Evolutionary conservation across 2,797 vertebrate species (phyloP).

Genomic region (Carduelis carduelis): DNA sequence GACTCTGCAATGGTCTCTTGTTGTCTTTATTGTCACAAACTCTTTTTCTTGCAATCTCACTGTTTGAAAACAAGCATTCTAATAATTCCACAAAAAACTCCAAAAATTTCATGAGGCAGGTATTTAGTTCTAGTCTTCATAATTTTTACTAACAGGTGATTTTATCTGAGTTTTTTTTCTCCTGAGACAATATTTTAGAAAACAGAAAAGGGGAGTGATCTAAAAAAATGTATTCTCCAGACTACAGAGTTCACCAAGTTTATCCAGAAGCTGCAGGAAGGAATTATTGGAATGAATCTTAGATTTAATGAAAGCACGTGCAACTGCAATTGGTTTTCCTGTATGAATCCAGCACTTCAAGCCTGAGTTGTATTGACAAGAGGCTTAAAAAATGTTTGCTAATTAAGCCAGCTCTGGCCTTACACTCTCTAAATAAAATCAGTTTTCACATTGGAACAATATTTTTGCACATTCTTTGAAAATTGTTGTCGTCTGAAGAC

Average conservation of each 20-base stretch:
- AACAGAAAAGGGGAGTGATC: neutral
- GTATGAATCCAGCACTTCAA: neutral
- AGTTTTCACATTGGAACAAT: neutral
- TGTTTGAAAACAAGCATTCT: neutral
- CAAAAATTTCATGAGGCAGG: neutral
- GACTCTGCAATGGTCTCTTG: neutral
- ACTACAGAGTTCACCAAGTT: neutral
- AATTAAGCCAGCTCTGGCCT: neutral
- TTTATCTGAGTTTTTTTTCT: neutral
- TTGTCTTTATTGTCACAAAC: neutral
- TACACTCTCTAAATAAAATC: neutral
- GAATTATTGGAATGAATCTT: neutral
- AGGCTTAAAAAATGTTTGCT: neutral
- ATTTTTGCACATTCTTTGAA: neutral
- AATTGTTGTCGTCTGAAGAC: neutral
- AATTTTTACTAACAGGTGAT: neutral
- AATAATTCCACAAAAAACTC: neutral
- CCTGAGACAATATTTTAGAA: neutral
- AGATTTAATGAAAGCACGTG: neutral
- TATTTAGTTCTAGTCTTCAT: neutral
- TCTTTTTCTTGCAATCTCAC: neutral
- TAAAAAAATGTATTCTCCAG: neutral
- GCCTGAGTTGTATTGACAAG: neutral
- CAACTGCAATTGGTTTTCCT: neutral
- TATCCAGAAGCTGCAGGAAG: neutral